Base-by-base conservation (phyloP, 1,140 invertebrate genomes). In the Anadara kagoshimensis region DNA sequence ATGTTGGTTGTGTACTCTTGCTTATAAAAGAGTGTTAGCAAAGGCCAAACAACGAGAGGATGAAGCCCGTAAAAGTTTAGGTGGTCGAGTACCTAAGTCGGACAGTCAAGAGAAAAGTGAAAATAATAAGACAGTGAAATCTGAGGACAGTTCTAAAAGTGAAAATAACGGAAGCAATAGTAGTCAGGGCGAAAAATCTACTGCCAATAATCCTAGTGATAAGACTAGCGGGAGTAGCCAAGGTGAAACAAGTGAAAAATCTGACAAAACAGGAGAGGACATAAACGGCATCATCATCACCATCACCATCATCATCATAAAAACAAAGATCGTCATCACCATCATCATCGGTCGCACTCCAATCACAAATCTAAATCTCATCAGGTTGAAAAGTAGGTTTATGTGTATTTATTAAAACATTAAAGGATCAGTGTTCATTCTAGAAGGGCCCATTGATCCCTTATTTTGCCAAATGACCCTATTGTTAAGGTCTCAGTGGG, bases 1-100 rank as follows among this genome's bases (percentile, higher is more conserved):
- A 47, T 99, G 97, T 89, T 99, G 97, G 97, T 91, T 98, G 11
- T 99, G 97, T 90, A 98, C 97, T 14, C 91, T 97, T 76, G 97
- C 97, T 0, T 96, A 96, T 84, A 98, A 97, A 89, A 91, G 96
- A 82, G 96, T 97, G 0, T 86, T 98, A 81, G 94, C 96, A 1
- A 49, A 97, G 96, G 89, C 95, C 64, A 88, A 90, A 91, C 75
- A 92, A 93, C 82, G 93, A 92, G 86, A 95, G 94, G 79, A 83
- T 14, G 75, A 79, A 29, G 57, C 66, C 11, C 45, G 78, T 24
- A 81, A 79, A 57, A 74, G 61, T 67, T 72, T 79, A 18, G 75
- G 62, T 16, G 62, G 62, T 45, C 53, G 56, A 43, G 47, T 44
- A 43, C 45, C 12, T 20, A 18, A 41, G 20, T 45, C 45, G 22